Evolutionary conservation across 1,140 invertebrate species (phyloP).

Genomic region (Leptopilina boulardi): DNA sequence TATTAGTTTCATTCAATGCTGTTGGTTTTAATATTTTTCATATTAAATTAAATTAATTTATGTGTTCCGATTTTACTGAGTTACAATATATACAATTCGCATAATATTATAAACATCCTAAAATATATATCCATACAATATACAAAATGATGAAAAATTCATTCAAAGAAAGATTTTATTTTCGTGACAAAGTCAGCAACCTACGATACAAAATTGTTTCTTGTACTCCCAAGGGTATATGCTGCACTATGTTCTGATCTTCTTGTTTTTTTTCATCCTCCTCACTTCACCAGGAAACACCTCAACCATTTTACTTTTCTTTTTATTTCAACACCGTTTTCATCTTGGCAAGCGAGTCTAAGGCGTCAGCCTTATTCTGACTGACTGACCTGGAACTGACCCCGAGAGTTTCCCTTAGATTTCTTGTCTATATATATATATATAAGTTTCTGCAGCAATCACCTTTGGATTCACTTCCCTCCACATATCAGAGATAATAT

Average conservation of each 20-base stretch:
- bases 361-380: neutral
- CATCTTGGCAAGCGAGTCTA: neutral
- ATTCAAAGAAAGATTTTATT: neutral
- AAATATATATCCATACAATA: too few relatives aligned
- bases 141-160: neutral
- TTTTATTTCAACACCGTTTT: neutral
- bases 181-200: neutral
- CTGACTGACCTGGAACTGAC: constrained; percentile 9
- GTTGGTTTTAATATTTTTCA: too few relatives aligned
- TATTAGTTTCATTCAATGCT: too few relatives aligned
- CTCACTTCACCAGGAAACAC: neutral
- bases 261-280: neutral
- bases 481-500: neutral
- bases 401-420: neutral
- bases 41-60: too few relatives aligned
- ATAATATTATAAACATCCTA: too few relatives aligned
- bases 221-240: neutral
- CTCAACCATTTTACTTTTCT: neutral
- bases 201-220: constrained; percentile 7
- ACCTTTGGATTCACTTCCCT: neutral
- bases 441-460: too few relatives aligned
- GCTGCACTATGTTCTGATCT: neutral
- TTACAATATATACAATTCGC: too few relatives aligned
- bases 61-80: too few relatives aligned
- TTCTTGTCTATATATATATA: neutral